Evolutionary conservation across 2,888 invertebrate species (phyloP).

Genomic region (Glaucopsyche alexis): DNA sequence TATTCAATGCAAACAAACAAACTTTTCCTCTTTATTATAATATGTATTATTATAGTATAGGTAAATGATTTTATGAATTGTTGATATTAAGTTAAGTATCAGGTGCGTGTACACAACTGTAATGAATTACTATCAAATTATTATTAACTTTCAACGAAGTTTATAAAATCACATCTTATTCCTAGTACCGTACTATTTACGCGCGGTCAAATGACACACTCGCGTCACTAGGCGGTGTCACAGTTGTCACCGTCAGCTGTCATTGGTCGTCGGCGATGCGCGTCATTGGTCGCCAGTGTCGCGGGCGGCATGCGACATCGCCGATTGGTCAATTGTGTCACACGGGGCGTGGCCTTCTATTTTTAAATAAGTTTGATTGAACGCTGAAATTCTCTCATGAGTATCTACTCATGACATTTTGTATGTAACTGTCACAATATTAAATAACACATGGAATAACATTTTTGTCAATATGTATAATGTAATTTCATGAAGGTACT

Average conservation of each 20-base stretch:
- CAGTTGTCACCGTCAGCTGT: slow-evolving; percentile 61
- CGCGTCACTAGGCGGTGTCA: slow-evolving; percentile 67
- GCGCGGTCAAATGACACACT: not conserved
- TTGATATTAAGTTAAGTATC: too few species aligned
- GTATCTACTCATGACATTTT: not conserved
- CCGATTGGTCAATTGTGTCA: slow-evolving; percentile 70
- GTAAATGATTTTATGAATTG: too few species aligned
- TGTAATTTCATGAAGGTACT: too few species aligned
- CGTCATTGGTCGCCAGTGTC: slow-evolving; percentile 69
- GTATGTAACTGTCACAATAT: not conserved
- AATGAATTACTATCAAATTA: too few species aligned
- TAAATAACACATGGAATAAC: not conserved
- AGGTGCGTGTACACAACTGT: too few species aligned
- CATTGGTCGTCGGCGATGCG: slow-evolving; percentile 65
- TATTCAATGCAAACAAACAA: too few species aligned
- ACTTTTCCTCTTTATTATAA: too few species aligned
- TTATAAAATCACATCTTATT: not conserved
- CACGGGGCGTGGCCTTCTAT: slow-evolving; percentile 59
- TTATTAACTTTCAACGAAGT: not conserved
- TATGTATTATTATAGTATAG: too few species aligned
- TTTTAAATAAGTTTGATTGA: slow-evolving; percentile 45
- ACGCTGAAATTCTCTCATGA: not conserved
- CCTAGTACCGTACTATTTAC: not conserved
- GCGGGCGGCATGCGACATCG: slow-evolving; percentile 71
- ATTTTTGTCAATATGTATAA: too few species aligned